Percentiles rank a stretch among this genome's conserved stretches.
phyloP scores from a whole-genome alignment of 2,797 vertebrate genomes.

The Artibeus lituratus region DNA sequence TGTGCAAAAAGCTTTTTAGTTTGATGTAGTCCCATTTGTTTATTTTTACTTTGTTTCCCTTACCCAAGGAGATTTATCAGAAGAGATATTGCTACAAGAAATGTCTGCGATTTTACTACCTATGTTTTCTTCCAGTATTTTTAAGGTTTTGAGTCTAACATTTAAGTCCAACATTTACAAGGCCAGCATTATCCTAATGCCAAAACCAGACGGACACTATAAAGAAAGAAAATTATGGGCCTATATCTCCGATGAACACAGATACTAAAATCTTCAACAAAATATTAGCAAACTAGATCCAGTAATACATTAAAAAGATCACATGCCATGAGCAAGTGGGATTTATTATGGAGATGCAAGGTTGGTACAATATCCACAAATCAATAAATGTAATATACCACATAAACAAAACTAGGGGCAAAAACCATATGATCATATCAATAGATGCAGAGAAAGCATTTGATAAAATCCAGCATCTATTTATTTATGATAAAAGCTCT shows the following conservation, averaged over 20 bases:
- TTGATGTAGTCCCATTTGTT: neutral
- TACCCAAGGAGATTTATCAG: neutral
- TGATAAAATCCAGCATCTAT: neutral
- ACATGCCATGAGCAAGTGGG: neutral
- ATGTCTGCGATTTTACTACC: neutral
- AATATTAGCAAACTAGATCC: neutral
- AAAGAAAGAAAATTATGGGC: neutral
- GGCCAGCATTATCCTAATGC: neutral
- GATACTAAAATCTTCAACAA: neutral
- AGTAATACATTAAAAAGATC: neutral
- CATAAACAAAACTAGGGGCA: neutral
- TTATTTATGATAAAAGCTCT: neutral
- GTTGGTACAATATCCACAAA: neutral
- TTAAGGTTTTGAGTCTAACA: neutral
- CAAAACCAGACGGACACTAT: neutral
- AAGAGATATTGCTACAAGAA: neutral
- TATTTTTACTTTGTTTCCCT: neutral
- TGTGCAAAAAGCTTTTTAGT: neutral
- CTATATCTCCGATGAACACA: neutral
- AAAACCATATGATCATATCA: neutral
- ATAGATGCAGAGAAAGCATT: neutral
- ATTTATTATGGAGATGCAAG: neutral
- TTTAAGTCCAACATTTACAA: neutral
- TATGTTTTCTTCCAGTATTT: neutral
- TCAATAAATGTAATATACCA: neutral